Base-by-base conservation (phyloP, 2,888 invertebrate genomes). In the Crioceris asparagi region DNA sequence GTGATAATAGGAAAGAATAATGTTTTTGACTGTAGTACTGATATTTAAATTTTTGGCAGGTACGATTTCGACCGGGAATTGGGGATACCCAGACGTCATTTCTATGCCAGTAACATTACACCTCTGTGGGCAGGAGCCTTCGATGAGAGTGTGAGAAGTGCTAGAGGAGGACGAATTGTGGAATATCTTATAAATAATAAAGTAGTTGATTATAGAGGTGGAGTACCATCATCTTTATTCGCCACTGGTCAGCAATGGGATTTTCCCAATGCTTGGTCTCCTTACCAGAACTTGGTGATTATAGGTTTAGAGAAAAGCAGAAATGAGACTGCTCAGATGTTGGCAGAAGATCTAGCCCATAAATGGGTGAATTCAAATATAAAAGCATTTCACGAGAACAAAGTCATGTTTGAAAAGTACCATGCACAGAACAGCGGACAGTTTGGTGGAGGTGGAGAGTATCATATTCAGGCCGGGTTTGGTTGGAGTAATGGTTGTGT, bases 251-350 rank as follows among this genome's bases (percentile, higher is more conserved):
- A 83, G 58, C 80, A 85, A 56, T 82, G 85, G 85, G 84, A 85
- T 58, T 79, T 75, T 53, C 83, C 87, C 0, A 88, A 88, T 56
- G 84, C 83, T 0, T 90, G 88, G 88, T 79, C 88, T 1, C 88
- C 88, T 3, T 70, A 83, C 29, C 80, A 86, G 44, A 79, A 82
- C 51, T 72, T 86, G 35, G 64, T 82, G 2, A 74, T 87, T 2
- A 74, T 78, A 55, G 77, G 78, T 7, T 61, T 85, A 40, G 70
- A 76, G 35, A 69, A 72, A 26, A 38, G 33, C 26, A 69, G 67
- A 1, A 70, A 70, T 4, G 47, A 55, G 1, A 70, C 72, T 51
- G 75, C 77, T 0, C 60, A 67, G 34, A 55, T 68, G 11, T 21
- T 33, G 2, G 84, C 85, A 0, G 69, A 70, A 48, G 63, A 75